Base-by-base conservation (phyloP, 2,797 vertebrate genomes). In the Heteromormyrus szaboi region DNA sequence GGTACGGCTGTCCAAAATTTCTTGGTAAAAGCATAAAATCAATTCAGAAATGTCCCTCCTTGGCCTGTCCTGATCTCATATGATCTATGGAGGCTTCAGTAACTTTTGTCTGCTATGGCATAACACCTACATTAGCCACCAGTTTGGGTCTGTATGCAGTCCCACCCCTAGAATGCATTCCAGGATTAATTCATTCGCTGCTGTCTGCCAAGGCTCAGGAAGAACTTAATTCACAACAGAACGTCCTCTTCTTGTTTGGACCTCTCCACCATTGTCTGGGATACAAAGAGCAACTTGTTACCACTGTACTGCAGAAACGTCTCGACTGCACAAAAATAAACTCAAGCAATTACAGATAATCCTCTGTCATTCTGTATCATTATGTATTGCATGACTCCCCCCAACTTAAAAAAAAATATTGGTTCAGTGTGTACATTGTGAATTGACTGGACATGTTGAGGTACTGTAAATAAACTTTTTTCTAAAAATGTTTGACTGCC, bases 391-490 rank as follows among this genome's bases (percentile, higher is more conserved):
- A 96, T 96, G 93, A 92, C 91, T 91, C 65, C 25, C 87, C 88
- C 83, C 91, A 91, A 14, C 12, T 76, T 9, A 68, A 53, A 53
- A 53, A 68, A 88, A 90, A 90, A 93, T 87, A 85, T 79, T 88
- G 12, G 91, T 92, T 88, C 89, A 91, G 33, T 92, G 89, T 96
- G 94, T 96, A 95, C 94, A 95, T 94, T 94, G 92, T 94, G 92
- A 91, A 93, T 92, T 94, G 91, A 94, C 92, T 94, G 92, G 92
- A 94, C 92, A 93, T 94, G 90, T 14, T 90, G 90, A 91, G 68
- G 91, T 93, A 90, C 56, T 96, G 96, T 97, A 96, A 96, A 97
- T 96, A 96, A 96, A 96, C 90, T 89, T 93, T 93, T 93, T 92
- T 93, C 91, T 94, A 92, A 91, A 94, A 72, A 1, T 90, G 88